phyloP scores from a whole-genome alignment of 2,797 vertebrate genomes.

The Rallus crepitans region DNA sequence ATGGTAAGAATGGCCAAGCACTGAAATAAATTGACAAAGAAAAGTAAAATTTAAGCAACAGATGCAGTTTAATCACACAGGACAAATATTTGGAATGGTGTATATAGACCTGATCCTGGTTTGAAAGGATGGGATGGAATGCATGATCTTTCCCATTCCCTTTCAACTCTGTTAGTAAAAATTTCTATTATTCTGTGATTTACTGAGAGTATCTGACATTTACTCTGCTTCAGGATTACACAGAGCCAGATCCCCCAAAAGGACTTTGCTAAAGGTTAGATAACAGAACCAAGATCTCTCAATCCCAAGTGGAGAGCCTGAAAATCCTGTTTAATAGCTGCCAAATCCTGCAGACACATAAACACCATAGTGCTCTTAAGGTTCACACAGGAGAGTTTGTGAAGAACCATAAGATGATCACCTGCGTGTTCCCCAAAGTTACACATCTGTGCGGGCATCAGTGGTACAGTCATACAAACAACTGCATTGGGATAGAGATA shows the following conservation, averaged over 20 bases:
- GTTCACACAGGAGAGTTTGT: neutral
- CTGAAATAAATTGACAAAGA: neutral
- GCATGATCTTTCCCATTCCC: neutral
- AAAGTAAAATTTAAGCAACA: neutral
- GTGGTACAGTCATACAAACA: neutral
- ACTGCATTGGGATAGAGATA: neutral
- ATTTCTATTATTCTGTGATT: neutral
- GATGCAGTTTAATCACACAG: neutral
- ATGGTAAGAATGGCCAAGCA: neutral
- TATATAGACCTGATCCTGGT: neutral
- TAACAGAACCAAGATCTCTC: neutral
- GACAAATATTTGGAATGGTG: neutral
- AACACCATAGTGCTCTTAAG: neutral
- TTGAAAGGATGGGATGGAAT: neutral
- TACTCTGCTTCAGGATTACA: neutral
- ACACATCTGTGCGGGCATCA: neutral
- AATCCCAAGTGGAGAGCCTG: neutral
- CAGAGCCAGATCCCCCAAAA: neutral
- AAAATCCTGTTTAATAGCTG: neutral
- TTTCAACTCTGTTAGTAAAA: slow-evolving; percentile 11
- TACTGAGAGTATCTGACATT: neutral
- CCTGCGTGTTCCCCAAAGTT: neutral
- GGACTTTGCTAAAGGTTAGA: neutral
- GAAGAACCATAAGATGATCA: neutral
- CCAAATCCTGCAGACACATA: neutral